Conservation (phyloP, 2,113 vertebrate genomes). For the Lepisosteus oculatus region DNA sequence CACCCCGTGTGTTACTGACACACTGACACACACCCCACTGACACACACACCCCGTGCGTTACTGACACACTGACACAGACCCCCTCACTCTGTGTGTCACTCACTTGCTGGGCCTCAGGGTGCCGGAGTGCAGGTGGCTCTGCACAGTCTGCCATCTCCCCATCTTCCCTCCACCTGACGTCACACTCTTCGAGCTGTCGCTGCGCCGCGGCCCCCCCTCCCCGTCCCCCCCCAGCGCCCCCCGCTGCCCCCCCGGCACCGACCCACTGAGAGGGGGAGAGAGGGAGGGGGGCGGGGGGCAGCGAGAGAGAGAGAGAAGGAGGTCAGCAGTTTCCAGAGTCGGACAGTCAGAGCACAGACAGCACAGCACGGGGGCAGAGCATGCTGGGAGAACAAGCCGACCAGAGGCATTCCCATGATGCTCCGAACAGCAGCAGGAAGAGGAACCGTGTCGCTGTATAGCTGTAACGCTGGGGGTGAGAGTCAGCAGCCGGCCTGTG, state of each 20-base stretch:
- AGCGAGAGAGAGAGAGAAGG: constrained; percentile 40
- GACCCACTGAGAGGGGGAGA: constrained; percentile 80
- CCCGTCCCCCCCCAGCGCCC: constrained; percentile 79
- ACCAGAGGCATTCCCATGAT: constrained; percentile 44
- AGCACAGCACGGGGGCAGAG: constrained; percentile 40
- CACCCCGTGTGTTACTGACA: no score
- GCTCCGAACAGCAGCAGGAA: constrained; percentile 10
- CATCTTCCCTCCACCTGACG: constrained; percentile 76
- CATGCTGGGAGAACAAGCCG: constrained; percentile 62
- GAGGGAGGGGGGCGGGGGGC: constrained; percentile 47
- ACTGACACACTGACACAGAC: no score
- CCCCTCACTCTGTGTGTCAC: constrained; percentile 50
- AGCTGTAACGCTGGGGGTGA: neutral
- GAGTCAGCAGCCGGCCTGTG: constrained; percentile 31
- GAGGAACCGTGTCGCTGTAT: constrained; percentile 12
- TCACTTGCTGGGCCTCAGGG: constrained; percentile 95
- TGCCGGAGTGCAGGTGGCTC: constrained; percentile 91
- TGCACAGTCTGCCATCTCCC: constrained; percentile 94
- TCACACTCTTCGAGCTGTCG: constrained; percentile 87
- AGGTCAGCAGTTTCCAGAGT: constrained; percentile 33
- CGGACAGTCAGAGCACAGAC: constrained; percentile 32
- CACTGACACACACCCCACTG: no score
- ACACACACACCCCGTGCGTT: no score
- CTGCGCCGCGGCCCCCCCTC: constrained; percentile 78
- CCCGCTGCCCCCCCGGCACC: constrained; percentile 85